Base-by-base conservation (phyloP, 2,113 vertebrate genomes). In the Oreochromis tanganicae region DNA sequence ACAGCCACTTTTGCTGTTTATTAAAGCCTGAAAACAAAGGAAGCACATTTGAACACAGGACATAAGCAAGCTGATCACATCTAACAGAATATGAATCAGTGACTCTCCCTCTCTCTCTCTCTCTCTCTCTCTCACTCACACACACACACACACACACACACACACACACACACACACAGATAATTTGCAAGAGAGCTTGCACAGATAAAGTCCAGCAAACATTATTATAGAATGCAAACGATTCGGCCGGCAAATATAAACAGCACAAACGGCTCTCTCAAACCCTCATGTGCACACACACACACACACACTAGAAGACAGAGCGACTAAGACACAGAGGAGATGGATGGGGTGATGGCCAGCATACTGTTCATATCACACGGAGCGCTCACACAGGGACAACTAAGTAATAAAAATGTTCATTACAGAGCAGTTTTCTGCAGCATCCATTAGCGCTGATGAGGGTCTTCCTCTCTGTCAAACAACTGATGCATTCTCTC, bases 391-490 rank as follows among this genome's bases (percentile, higher is more conserved):
- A 80, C 48, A 4, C 32, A 12, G 68, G 78, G 66, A 83, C 34
- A 34, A 81, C 32, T 9, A 1, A 56, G 83, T 19, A 9, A 79
- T 89, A 90, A 85, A 93, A 83, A n/a, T n/a, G 3, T 50, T 90
- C 48, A 88, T 91, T 88, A 87, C 4, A 7, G 68, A 43, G 59
- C 43, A 17, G 82, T 82, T 85, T 89, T 78, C 71, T 2, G 56
- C 66, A 13, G 16, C 48, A 19, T 87, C 87, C 81, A 91, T 92
- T 84, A 91, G 68, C 9, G 5, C 3, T 68, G 73, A 90, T 56
- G 85, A 90, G 52, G 38, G 29, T 87, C 89, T 63, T 87, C 82
- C 48, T 56, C 46, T 43, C 87, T 66, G 48, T 87, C 86, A 61
- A 4, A 68, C 24, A 71, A 46, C 56, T 12, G 41, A 56, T 16